Evolutionary conservation across 1,140 invertebrate species (phyloP).

Genomic region (Geopemphigus sp.): DNA sequence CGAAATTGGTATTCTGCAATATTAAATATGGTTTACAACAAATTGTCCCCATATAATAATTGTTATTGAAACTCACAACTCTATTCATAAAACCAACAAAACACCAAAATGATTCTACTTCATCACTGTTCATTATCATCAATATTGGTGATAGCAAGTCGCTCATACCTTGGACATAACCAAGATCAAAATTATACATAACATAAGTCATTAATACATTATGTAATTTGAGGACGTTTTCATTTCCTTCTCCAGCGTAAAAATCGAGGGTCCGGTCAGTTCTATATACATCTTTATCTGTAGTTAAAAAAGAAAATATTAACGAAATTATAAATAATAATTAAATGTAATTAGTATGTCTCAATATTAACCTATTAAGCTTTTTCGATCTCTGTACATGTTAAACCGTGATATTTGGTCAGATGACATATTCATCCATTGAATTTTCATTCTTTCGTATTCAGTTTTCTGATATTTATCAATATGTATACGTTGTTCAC

Average conservation of each 20-base stretch:
- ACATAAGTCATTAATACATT: constrained; percentile 98
- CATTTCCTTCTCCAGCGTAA: constrained; percentile 88
- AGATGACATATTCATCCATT: constrained; percentile 88
- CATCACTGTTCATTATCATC: constrained; percentile 78
- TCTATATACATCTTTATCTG: constrained; percentile 95
- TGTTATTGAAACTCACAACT: constrained; percentile 66
- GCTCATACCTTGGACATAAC: constrained; percentile 96
- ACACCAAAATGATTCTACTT: constrained; percentile 98
- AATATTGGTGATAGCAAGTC: constrained; percentile 93
- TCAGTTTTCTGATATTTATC: constrained; percentile 68
- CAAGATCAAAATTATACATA: constrained; percentile 99
- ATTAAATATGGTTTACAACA: not conserved
- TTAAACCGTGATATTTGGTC: constrained; percentile 87
- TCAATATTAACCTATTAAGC: constrained; percentile 71
- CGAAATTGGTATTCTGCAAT: constrained; percentile 86
- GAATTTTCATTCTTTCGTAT: constrained; percentile 93
- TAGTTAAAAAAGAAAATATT: constrained; percentile 52
- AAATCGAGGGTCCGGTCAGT: constrained; percentile 91
- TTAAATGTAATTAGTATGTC: constrained; percentile 19
- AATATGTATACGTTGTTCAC: constrained; percentile 63
- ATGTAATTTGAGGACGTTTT: constrained; percentile 78
- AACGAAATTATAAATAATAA: not conserved
- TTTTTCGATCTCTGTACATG: constrained; percentile 86
- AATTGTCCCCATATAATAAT: too few species aligned
- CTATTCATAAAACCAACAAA: constrained; percentile 98